phyloP scores from a whole-genome alignment of 2,797 vertebrate species.

The Micropoecilia bifurca region DNA sequence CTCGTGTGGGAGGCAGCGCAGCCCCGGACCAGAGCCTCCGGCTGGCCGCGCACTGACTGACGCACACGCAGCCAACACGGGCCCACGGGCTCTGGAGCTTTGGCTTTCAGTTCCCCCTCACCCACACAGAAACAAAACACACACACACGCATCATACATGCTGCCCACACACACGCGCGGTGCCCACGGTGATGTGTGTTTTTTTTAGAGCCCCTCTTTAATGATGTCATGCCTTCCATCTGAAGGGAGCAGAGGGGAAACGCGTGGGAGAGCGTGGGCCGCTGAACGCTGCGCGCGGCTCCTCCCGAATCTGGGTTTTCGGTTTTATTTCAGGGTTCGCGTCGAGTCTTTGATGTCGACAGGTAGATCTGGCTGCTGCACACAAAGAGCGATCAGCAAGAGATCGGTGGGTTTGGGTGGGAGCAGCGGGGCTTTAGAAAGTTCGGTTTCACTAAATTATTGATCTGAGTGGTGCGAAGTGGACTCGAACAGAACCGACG shows the following conservation, averaged over 20 bases:
- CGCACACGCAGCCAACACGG: conserved; percentile 53
- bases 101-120: conserved; percentile 72
- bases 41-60: conserved; percentile 64
- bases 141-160: conserved; percentile 32
- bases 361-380: conserved; percentile 34
- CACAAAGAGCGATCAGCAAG: conserved; percentile 24
- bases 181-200: conserved; percentile 60
- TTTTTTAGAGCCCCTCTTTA: conserved; percentile 71
- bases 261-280: conserved; percentile 76
- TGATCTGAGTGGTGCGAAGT: neutral
- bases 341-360: conserved; percentile 30
- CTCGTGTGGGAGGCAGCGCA: conserved; percentile 76
- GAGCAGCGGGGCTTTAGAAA: neutral
- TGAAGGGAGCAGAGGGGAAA: conserved; percentile 70
- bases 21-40: conserved; percentile 75
- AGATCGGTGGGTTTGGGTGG: neutral
- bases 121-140: conserved; percentile 66
- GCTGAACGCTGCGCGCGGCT: conserved; percentile 30
- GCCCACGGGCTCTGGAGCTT: conserved; percentile 61
- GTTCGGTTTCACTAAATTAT: neutral
- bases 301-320: conserved; percentile 26
- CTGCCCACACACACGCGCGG: conserved; percentile 66
- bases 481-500: neutral
- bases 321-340: conserved; percentile 31
- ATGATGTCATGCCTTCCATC: conserved; percentile 82